Percentiles rank a stretch among this genome's conserved stretches.
phyloP scores from a whole-genome alignment of 2,113 vertebrate genomes.

The Toxotes chatareus region DNA sequence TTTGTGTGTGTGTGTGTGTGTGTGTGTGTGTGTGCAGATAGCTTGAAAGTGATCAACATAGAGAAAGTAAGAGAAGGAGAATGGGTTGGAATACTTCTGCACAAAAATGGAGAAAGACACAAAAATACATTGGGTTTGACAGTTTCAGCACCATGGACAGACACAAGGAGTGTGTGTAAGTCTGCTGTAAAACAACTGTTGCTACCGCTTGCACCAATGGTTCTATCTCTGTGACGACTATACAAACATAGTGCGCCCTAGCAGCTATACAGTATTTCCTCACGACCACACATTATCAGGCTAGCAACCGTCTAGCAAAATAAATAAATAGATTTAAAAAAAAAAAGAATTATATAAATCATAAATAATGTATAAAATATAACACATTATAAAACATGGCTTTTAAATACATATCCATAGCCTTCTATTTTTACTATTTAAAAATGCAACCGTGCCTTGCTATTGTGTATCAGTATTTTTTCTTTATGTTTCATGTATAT shows the following conservation, averaged over 20 bases:
- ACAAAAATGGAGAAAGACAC: constrained; percentile 36
- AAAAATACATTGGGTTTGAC: neutral
- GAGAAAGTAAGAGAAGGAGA: neutral
- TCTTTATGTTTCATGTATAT: too few species aligned
- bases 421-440: neutral
- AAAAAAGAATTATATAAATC: neutral
- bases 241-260: too few species aligned
- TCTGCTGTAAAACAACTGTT: neutral
- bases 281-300: neutral
- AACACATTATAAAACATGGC: neutral
- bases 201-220: neutral
- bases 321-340: neutral
- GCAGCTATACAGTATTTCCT: neutral
- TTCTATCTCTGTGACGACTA: neutral
- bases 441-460: too few species aligned
- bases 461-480: too few species aligned
- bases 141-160: constrained; percentile 61
- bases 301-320: neutral
- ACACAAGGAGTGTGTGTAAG: neutral
- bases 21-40: neutral
- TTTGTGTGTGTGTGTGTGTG: neutral
- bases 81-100: neutral
- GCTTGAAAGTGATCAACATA: neutral
- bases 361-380: neutral
- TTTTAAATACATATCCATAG: neutral